phyloP scores from a whole-genome alignment of 1,140 invertebrate species.

The Cyrtorhinus lividipennis region DNA sequence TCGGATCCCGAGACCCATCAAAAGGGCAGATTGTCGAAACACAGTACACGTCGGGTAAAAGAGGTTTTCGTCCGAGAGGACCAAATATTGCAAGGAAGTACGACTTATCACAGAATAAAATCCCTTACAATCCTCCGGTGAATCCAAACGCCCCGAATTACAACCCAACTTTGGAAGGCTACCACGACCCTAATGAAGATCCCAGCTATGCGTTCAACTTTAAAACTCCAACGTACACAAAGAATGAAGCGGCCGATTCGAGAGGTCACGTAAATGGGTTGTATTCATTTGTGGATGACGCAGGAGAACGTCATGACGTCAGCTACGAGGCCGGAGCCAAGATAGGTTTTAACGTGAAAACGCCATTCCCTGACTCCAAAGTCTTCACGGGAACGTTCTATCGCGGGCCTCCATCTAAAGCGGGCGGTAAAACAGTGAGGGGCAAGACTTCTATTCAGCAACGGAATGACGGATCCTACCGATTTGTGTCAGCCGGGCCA shows the following conservation, averaged over 20 bases:
- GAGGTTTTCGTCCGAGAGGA: slow-evolving; percentile 51
- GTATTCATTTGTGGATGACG: slow-evolving; percentile 52
- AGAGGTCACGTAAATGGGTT: slow-evolving; percentile 38
- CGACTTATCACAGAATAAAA: slow-evolving; percentile 47
- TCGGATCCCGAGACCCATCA: slow-evolving; percentile 46
- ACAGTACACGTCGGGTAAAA: slow-evolving; percentile 52
- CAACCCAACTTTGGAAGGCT: slow-evolving; percentile 43
- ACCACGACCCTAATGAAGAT: slow-evolving; percentile 53
- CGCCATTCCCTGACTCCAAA: slow-evolving; percentile 45
- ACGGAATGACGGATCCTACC: slow-evolving; percentile 44
- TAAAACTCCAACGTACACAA: slow-evolving; percentile 44
- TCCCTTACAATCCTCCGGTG: slow-evolving; percentile 27
- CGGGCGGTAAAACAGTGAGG: slow-evolving; percentile 35
- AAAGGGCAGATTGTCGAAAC: slow-evolving; percentile 47
- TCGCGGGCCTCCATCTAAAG: slow-evolving; percentile 30
- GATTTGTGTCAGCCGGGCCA: slow-evolving; percentile 51
- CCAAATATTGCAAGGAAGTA: slow-evolving; percentile 50
- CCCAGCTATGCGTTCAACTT: slow-evolving; percentile 51
- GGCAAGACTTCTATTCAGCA: slow-evolving; percentile 44
- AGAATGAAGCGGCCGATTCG: slow-evolving; percentile 45
- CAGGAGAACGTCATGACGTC: slow-evolving; percentile 54
- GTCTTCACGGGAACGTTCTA: slow-evolving; percentile 33
- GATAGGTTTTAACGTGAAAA: slow-evolving; percentile 54
- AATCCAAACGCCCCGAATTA: slow-evolving; percentile 26
- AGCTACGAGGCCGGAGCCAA: slow-evolving; percentile 53